Base-by-base conservation (phyloP, 92 coral and sea anemone genomes). In the Virgularia gustaviana region DNA sequence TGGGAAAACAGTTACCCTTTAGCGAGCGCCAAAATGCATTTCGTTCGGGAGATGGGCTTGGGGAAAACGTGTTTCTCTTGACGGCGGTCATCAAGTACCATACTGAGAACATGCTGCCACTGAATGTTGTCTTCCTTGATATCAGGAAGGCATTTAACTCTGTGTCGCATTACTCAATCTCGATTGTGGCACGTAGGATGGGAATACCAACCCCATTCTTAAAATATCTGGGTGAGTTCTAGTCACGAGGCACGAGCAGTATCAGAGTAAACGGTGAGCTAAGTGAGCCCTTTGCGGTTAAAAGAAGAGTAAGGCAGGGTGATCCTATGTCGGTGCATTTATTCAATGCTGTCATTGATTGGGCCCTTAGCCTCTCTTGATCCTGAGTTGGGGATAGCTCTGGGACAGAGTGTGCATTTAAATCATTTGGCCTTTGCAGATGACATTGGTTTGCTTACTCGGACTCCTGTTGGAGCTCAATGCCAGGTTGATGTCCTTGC, bases 21-120 rank as follows among this genome's bases (percentile, higher is more conserved):
- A 23, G n/a, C 35, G 18, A 43, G 15, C 18, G 75, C 22, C 68
- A 77, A 25, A 77, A 77, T 27, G 67, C 65, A 4, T 49, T 65
- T 31, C 0, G 57, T 10, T 2, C 52, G 0, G 52, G 77, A 1
- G 77, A 71, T 16, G 77, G 67, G 2, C 3, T 36, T n/a, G 77
- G 51, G 0, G 65, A 55, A 2, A 45, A 37, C 1, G 47, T 55
- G 19, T 71, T 63, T 63, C 27, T 71, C 5, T 16, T 71, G 28
- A 33, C 30, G 70, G 16, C 10, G 43, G 41, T 70, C 12, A 70
- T 52, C 39, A 8, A 52, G 5, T 25, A 70, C 13, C 65, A 71
- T 11, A 39, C 42, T 9, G 56, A 20, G 30, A 23, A 42, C 13
- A 49, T 34, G 6, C 5, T 18, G 5, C 71, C 53, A 2, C 53